Conservation (phyloP, 2,888 invertebrate species). For the Enoplolaimus lenunculus region DNA sequence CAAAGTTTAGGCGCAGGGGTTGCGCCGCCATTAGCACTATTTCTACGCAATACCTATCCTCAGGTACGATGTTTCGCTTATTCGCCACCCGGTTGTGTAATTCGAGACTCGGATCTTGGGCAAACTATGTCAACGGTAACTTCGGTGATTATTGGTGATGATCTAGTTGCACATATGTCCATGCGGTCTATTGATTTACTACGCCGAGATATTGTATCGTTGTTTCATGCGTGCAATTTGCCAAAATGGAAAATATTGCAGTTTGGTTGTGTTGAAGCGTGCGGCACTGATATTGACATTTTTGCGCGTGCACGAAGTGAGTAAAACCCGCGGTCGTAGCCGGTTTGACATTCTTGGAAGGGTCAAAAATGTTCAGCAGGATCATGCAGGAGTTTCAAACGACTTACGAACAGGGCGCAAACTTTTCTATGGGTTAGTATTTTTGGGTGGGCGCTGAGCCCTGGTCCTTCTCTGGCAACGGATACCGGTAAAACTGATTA, state of each 20-base stretch:
- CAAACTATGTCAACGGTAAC: not conserved
- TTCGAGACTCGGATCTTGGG: not conserved
- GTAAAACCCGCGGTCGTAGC: no score
- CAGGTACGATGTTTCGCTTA: constrained; percentile 10
- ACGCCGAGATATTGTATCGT: not conserved
- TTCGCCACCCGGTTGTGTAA: constrained; percentile 10
- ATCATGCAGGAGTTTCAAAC: no score
- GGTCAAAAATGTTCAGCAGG: no score
- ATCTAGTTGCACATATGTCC: not conserved
- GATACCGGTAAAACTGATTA: no score
- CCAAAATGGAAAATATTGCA: not conserved
- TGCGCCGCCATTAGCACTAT: constrained; percentile 4
- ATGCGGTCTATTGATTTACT: not conserved
- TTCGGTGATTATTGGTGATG: not conserved
- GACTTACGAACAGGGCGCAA: no score
- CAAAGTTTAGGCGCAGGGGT: constrained; percentile 10
- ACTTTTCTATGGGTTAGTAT: no score
- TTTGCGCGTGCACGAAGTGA: not conserved
- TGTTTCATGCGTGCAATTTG: not conserved
- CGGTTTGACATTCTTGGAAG: no score
- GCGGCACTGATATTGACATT: not conserved
- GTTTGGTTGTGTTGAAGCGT: not conserved
- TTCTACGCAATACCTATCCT: not conserved
- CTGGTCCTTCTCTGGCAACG: no score
- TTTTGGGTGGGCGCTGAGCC: no score